Base-by-base conservation (phyloP, 2,888 invertebrate species). In the Dynastes maya region DNA sequence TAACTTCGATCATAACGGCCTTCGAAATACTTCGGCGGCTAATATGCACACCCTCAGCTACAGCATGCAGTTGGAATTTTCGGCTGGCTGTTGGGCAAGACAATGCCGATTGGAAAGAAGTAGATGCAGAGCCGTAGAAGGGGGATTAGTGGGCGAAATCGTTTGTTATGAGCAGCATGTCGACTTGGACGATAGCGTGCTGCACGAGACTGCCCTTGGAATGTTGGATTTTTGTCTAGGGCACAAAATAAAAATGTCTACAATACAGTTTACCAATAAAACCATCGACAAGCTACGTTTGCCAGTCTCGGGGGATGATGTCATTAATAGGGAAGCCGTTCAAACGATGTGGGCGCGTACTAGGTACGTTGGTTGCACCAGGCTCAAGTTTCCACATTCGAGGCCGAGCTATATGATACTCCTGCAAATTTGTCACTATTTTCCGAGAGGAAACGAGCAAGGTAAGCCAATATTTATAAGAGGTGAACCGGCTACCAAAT, bases 1-100 rank as follows among this genome's bases (percentile, higher is more conserved):
- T 2, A 16, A 55, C 5, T 55, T 51, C 55, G 27, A 22, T 6
- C 32, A 37, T 13, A 22, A 2, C 2, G 27, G 27, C 2, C 55
- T 72, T 6, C 9, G 53, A 1, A 9, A n/a, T 11, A 16, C 27
- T 8, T 29, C 29, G 9, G 58, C 55, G 9, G n/a, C 72, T 6
- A 55, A 72, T 27, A 72, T 72, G 72, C 72, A 72, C 16, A 55
- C 53, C 16, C 11, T 72, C n/a, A 72, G 72, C 29, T 72, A 72
- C 55, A 72, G 72, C 55, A 53, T 27, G 9, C 55, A 72, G 37
- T 32, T 72, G 72, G 51, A 53, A 32, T 55, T 53, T 32, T 55
- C 72, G 51, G 72, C 72, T 6, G 32, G 58, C 2, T 72, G 72
- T 37, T 72, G 72, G 72, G 53, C 72, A 1, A 55, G 49, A 8